A percentile compares a stretch with the other conserved stretches of the same genome.
Conservation (phyloP, 1,140 invertebrate species). For the Ditylenchus dipsaci region DNA sequence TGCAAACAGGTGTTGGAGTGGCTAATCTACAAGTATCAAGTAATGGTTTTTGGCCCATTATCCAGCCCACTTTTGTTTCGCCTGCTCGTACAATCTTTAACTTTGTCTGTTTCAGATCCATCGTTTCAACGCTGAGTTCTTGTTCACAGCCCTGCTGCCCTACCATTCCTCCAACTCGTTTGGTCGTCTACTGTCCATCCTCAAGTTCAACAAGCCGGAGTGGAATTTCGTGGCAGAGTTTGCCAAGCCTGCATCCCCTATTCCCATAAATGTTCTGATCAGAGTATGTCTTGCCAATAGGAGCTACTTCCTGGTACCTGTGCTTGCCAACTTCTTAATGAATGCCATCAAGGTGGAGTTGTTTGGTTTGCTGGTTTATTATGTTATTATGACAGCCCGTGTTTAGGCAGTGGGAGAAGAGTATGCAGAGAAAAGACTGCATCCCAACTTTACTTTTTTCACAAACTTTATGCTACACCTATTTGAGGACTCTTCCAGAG, state of each 20-base stretch:
- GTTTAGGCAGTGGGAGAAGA: conserved; percentile 22
- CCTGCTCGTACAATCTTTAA: neutral
- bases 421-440: conserved; percentile 20
- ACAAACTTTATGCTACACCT: neutral
- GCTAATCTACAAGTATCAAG: conserved; percentile 42
- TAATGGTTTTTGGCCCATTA: neutral
- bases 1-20: conserved; percentile 44
- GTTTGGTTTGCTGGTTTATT: neutral
- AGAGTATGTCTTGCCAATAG: conserved; percentile 6
- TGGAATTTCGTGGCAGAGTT: conserved; percentile 28
- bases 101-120: conserved; percentile 34
- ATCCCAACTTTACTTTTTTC: conserved; percentile 40
- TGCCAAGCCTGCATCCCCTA: conserved; percentile 25
- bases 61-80: neutral
- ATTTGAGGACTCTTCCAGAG: neutral
- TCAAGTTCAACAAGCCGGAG: conserved; percentile 30
- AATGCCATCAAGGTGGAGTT: conserved; percentile 17
- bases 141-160: conserved; percentile 33
- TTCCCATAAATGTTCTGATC: conserved; percentile 26
- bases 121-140: conserved; percentile 34
- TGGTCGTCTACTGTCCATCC: conserved; percentile 36
- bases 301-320: conserved; percentile 18
- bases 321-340: conserved; percentile 15
- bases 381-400: neutral
- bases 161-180: conserved; percentile 38